These are phyloP conservation scores for Venturia canescens DNA, from an alignment of 1,140 invertebrate genomes.

Conservation along the genomic window DNA sequence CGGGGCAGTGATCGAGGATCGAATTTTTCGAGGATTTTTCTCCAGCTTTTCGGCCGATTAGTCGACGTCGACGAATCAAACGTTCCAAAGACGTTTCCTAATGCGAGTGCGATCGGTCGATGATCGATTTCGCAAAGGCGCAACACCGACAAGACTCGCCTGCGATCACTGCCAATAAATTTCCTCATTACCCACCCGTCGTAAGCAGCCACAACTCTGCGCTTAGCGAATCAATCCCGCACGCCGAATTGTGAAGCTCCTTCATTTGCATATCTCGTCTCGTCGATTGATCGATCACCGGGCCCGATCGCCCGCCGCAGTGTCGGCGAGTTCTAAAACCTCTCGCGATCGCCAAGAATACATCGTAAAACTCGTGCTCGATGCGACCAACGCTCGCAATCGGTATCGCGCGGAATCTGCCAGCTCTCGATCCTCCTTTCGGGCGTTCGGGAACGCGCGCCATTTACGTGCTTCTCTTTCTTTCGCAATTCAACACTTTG, in stretches of 20 bases:
- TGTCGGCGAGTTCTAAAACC: background rate
- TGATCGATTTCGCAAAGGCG: too few species aligned
- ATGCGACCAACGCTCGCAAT: background rate
- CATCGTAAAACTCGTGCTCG: background rate
- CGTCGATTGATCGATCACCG: background rate
- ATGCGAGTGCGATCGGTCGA: too few species aligned
- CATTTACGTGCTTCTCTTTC: background rate
- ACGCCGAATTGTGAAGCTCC: background rate
- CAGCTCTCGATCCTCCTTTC: background rate
- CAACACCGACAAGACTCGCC: too few species aligned
- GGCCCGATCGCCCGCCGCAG: background rate
- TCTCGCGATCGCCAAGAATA: background rate
- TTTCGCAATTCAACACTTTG: slow-evolving; percentile 6
- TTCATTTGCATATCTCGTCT: background rate
- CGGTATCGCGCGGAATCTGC: slow-evolving; percentile 5
- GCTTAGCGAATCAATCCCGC: background rate
- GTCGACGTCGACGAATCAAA: too few species aligned
- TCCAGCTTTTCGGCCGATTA: too few species aligned
- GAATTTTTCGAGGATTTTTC: too few species aligned
- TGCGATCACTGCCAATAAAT: too few species aligned
- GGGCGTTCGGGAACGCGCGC: background rate
- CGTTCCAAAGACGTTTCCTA: too few species aligned
- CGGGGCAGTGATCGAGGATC: too few species aligned
- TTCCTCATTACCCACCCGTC: too few species aligned
- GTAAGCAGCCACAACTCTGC: too few species aligned